Evolutionary conservation across 1,140 invertebrate species (phyloP), one percentile per base, ranked within the genome.

Genomic region (Oncopeltus fasciatus): DNA sequence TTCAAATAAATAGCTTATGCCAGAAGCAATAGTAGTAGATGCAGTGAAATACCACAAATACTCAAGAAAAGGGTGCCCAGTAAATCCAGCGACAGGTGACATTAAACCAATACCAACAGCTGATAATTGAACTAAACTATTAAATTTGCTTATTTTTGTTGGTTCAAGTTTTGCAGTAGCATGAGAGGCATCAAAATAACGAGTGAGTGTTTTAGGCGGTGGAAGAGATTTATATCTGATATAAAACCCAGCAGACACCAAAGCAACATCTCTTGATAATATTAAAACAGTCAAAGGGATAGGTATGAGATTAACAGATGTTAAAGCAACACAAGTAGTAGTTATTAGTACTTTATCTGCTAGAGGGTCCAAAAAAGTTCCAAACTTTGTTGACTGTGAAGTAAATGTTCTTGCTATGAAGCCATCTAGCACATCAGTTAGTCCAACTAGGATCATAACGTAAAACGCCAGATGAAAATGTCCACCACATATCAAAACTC

Each of bases 321-420:
- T 91, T 27, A 97, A 75, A 0, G 90, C 84, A 26, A 96, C 71
- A 70, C 94, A 94, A 33, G 98, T 74, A 14, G 89, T 90, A 12
- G 84, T 89, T 64, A 98, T 84, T 4, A 98, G 77, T 18, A 98
- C 77, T 78, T 98, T 98, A 73, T 98, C 95, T n/a, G 95, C 95
- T 74, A 95, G 81, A 12, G 95, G 95, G 75, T 98, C 95, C n/a
- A 98, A 71, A 72, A 95, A 94, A 65, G 90, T 93, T 8, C 95
- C 95, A 66, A 95, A 80, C 71, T 88, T 90, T 27, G 93, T 91
- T 16, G 88, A 84, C 73, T 98, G 95, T 57, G 85, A 87, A 57
- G 83, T 81, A 82, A 91, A 96, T 58, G 85, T 88, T 58, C 95
- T 81, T 12, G 95, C 95, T 71, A 98, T 96, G 81, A 87, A 95